phyloP scores from a whole-genome alignment of 2,797 vertebrate species.

The Forpus xanthops region DNA sequence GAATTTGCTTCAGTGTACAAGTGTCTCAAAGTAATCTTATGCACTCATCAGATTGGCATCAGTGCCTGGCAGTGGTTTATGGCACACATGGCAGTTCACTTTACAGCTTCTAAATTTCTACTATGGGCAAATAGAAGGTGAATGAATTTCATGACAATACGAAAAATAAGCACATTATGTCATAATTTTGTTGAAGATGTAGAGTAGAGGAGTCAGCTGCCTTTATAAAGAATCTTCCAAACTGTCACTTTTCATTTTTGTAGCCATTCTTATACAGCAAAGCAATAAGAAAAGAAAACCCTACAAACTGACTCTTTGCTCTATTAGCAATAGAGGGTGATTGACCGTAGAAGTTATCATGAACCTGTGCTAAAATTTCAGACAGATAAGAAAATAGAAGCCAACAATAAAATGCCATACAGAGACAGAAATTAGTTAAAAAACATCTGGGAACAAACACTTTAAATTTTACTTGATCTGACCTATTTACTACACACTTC shows the following conservation, averaged over 20 bases:
- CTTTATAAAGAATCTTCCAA: neutral
- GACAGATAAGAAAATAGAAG: neutral
- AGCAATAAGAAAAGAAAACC: neutral
- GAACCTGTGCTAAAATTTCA: neutral
- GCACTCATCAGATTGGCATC: neutral
- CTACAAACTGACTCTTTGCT: neutral
- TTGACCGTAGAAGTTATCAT: neutral
- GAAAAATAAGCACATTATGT: neutral
- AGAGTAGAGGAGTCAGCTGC: neutral
- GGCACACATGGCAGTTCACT: neutral
- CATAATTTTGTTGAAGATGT: neutral
- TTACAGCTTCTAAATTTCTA: neutral
- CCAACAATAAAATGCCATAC: neutral
- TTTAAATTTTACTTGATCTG: slow-evolving; percentile 13
- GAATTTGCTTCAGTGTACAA: neutral
- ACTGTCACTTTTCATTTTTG: neutral
- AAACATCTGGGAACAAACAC: neutral
- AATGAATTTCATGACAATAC: neutral
- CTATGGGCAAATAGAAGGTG: neutral
- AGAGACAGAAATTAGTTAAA: neutral
- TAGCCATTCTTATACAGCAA: neutral
- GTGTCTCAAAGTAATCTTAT: neutral
- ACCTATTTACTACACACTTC: slow-evolving; percentile 33
- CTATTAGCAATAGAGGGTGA: neutral
- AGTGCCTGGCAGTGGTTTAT: neutral